These are phyloP conservation scores for Chymomyza caudatula DNA, from an alignment of 2,888 invertebrate species.

Conservation along the genomic window DNA sequence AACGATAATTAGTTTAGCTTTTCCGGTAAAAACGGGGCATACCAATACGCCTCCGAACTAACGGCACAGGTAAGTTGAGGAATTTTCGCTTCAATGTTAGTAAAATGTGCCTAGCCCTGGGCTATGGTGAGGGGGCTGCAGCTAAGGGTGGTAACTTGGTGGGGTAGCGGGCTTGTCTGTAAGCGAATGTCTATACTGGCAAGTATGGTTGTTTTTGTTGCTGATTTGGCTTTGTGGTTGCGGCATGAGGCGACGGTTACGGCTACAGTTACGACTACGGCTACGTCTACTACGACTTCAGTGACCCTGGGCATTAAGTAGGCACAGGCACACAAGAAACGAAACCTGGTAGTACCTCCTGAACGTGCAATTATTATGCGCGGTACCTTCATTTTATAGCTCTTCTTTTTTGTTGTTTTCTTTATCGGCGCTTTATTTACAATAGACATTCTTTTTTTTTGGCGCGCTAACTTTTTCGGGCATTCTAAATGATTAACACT, in stretches of 20 bases:
- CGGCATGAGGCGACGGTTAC: constrained; percentile 27
- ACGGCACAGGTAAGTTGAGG: constrained; percentile 57
- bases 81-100: constrained; percentile 33
- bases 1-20: constrained; percentile 45
- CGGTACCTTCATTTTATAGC: neutral
- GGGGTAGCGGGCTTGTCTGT: neutral
- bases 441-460: neutral
- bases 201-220: no score
- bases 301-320: neutral
- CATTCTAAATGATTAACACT: neutral
- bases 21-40: neutral
- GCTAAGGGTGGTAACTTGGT: no score
- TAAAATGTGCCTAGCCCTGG: neutral
- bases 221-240: neutral
- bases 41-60: constrained; percentile 7
- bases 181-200: neutral
- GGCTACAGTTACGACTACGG: neutral
- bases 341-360: neutral
- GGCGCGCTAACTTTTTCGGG: neutral
- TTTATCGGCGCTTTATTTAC: neutral
- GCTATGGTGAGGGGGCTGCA: neutral
- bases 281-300: neutral
- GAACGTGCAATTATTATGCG: neutral
- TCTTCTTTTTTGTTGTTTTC: neutral
- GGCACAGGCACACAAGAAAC: constrained; percentile 43